phyloP scores from a whole-genome alignment of 2,113 vertebrate genomes.

The Gadus chalcogrammus region DNA sequence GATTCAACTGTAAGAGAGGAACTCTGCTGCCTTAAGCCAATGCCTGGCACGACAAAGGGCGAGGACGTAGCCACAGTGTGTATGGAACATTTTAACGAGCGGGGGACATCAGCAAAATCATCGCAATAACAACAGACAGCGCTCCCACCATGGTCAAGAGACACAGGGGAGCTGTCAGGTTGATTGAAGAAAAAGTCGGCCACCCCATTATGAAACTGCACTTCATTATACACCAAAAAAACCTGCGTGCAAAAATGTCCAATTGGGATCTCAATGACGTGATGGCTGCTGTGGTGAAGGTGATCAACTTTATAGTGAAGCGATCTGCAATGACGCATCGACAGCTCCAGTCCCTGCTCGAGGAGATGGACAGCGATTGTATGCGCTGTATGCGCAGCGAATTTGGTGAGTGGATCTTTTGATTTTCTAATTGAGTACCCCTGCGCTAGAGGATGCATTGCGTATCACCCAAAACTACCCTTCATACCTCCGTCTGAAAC shows the following conservation, averaged over 20 bases:
- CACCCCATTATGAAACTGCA: too few species aligned
- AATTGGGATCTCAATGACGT: background rate
- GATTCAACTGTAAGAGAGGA: conserved; percentile 14
- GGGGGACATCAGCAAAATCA: background rate
- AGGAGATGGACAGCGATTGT: background rate
- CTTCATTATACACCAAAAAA: background rate
- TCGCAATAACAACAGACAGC: too few species aligned
- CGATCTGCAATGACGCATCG: background rate
- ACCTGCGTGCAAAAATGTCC: background rate
- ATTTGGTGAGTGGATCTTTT: too few species aligned
- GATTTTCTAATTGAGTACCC: too few species aligned
- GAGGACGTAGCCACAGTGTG: background rate
- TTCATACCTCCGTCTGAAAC: too few species aligned
- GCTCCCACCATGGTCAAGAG: too few species aligned
- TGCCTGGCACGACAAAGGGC: conserved; percentile 12
- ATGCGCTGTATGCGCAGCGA: too few species aligned
- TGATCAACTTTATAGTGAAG: background rate
- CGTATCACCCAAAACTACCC: too few species aligned
- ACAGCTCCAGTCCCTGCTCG: background rate
- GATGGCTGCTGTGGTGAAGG: too few species aligned
- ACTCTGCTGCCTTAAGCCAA: conserved; percentile 23
- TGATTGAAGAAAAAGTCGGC: too few species aligned
- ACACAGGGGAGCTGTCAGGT: too few species aligned
- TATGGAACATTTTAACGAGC: background rate
- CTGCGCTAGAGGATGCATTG: too few species aligned